These are phyloP conservation scores for Salvelinus alpinus DNA, from an alignment of 2,113 vertebrate species.

Conservation along the genomic window DNA sequence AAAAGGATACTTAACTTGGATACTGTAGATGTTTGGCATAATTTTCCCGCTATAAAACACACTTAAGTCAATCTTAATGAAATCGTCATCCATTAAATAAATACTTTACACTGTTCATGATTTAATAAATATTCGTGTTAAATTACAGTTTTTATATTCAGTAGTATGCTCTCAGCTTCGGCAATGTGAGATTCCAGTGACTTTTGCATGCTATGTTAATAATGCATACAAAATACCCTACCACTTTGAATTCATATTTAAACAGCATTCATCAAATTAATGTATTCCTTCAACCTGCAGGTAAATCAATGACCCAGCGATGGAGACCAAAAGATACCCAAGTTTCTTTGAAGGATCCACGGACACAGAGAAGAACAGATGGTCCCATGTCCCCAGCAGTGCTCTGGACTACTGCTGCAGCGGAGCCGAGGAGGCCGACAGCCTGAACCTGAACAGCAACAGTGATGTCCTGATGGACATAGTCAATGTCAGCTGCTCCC, in stretches of 20 bases:
- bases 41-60: too few relatives aligned
- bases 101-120: neutral
- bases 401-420: slow-evolving; percentile 77
- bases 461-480: slow-evolving; percentile 88
- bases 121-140: neutral
- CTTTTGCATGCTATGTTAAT: neutral
- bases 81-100: neutral
- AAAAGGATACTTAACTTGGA: neutral
- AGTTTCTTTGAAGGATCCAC: slow-evolving; percentile 86
- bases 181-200: neutral
- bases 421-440: slow-evolving; percentile 73
- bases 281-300: slow-evolving; percentile 48
- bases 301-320: slow-evolving; percentile 79
- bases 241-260: neutral
- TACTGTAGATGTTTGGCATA: neutral
- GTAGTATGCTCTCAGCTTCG: neutral
- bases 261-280: slow-evolving; percentile 6
- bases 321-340: slow-evolving; percentile 98
- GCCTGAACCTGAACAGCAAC: slow-evolving; percentile 74
- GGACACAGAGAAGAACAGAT: slow-evolving; percentile 87
- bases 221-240: neutral
- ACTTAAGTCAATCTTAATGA: neutral
- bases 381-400: slow-evolving; percentile 86
- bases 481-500: slow-evolving; percentile 82
- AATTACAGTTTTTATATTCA: neutral